Base-by-base conservation (phyloP, 2,113 vertebrate species). In the Nannospalax galili region DNA sequence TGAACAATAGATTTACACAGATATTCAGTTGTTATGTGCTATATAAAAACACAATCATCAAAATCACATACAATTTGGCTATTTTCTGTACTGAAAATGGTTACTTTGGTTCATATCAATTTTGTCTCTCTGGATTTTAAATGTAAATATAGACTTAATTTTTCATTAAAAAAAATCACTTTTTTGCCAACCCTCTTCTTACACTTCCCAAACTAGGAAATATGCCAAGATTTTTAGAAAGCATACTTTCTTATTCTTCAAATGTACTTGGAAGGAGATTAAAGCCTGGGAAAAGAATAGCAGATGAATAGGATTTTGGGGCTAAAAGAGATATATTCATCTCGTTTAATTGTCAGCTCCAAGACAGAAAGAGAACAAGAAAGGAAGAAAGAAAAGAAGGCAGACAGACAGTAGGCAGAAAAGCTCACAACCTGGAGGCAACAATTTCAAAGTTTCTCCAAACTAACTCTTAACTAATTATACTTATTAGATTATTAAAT, bases 191-290 rank as follows among this genome's bases (percentile, higher is more conserved):
- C 19, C 2, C 26, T 86, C 40, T 92, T 58, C 82, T 93, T 69
- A 73, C 5, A 92, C 77, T 16, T 92, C 48, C 52, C 22, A 75
- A 93, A 88, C 81, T 70, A 97, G 95, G 85, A 97, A 94, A 64
- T 79, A 45, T 72, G 95, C 97, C 96, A 96, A 92, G 70, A 92
- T 91, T 93, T 97, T 95, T 84, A 95, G 42, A 96, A 96, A 80
- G 65, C 52, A 58, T 84, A 81, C 92, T 95, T 96, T 74, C 87
- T 96, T 92, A 85, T 85, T 97, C 94, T 84, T 93, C 69, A 32
- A 89, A 86, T 93, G 86, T 91, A 80, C 82, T 96, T 96, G 96
- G 95, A 95, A 95, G 79, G 67, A 96, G 91, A 97, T 94, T 87
- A 95, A 95, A 97, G 95, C 17, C 93, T 24, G 17, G 74, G 56